These are phyloP conservation scores for Ctenoplectra terminalis DNA, from an alignment of 1,140 invertebrate species.

Conservation along the genomic window DNA sequence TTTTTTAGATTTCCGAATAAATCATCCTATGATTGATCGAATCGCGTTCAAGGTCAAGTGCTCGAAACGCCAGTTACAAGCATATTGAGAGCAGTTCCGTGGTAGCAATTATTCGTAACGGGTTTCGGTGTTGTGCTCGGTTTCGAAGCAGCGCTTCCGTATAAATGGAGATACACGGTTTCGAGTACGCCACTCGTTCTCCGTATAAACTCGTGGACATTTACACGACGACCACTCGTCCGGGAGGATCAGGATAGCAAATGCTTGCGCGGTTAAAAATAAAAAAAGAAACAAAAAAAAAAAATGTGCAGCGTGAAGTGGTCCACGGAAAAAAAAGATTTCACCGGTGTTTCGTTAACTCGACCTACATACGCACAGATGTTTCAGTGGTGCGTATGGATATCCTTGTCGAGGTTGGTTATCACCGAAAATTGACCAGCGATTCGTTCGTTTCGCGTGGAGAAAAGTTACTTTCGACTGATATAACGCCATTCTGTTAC, in stretches of 20 bases:
- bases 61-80: no score
- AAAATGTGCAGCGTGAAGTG: neutral
- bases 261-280: neutral
- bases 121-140: neutral
- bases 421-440: neutral
- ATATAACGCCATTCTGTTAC: no score
- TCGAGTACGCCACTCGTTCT: neutral
- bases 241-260: slow-evolving; percentile 18
- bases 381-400: no score
- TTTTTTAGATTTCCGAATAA: no score
- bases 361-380: slow-evolving; percentile 5
- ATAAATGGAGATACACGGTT: slow-evolving; percentile 3
- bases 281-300: no score
- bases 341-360: slow-evolving; percentile 21
- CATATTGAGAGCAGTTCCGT: slow-evolving; percentile 3
- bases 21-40: no score
- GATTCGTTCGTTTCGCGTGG: neutral
- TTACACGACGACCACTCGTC: neutral
- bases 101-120: neutral
- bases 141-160: neutral
- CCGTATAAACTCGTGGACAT: slow-evolving; percentile 9
- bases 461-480: no score
- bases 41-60: neutral
- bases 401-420: no score
- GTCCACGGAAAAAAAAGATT: slow-evolving; percentile 22